phyloP scores from a whole-genome alignment of 2,888 invertebrate genomes.

The Amblyteles armatorius region DNA sequence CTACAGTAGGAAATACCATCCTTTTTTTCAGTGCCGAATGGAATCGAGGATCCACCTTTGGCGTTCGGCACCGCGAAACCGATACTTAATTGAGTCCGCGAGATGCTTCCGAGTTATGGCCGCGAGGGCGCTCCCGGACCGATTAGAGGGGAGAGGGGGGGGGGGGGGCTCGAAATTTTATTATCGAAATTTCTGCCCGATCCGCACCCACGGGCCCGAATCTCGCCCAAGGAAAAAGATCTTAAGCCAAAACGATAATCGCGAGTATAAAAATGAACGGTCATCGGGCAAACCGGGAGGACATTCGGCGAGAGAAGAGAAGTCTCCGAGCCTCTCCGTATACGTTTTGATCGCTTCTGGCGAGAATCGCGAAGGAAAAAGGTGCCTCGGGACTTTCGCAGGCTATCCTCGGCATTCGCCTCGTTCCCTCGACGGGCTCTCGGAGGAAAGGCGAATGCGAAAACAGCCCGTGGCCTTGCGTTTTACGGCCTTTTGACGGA shows the following conservation, averaged over 20 bases:
- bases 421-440: slow-evolving; percentile 15
- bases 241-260: neutral
- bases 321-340: slow-evolving; percentile 27
- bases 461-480: slow-evolving; percentile 69
- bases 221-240: neutral
- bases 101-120: slow-evolving; percentile 52
- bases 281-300: neutral
- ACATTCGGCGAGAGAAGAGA: slow-evolving; percentile 12
- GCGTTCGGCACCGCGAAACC: slow-evolving; percentile 48
- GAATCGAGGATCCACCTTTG: slow-evolving; percentile 59
- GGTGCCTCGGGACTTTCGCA: slow-evolving; percentile 61
- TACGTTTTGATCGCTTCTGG: slow-evolving; percentile 28
- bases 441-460: slow-evolving; percentile 42
- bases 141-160: slow-evolving; percentile 35
- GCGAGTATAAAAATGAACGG: slow-evolving; percentile 26
- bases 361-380: slow-evolving; percentile 32
- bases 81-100: slow-evolving; percentile 61
- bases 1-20: too few relatives aligned
- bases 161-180: slow-evolving; percentile 43
- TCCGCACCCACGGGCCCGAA: slow-evolving; percentile 21
- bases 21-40: neutral
- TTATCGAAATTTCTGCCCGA: slow-evolving; percentile 31
- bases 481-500: slow-evolving; percentile 81
- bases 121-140: slow-evolving; percentile 25
- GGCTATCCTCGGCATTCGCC: slow-evolving; percentile 38